Base-by-base conservation (phyloP, 2,113 vertebrate species). In the Numenius arquata region DNA sequence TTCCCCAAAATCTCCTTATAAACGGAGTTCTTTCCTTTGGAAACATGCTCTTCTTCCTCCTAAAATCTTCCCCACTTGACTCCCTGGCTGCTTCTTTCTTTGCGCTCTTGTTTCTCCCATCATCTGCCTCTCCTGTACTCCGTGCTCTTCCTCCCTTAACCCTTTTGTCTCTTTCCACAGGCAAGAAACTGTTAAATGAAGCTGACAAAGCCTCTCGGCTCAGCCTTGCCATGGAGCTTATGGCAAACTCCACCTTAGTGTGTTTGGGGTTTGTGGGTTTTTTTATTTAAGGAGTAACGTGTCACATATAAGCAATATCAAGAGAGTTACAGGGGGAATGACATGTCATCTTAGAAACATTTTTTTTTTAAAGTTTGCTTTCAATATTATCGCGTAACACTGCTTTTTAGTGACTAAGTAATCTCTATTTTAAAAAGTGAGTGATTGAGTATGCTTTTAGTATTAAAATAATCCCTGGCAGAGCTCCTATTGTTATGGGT, bases 391-490 rank as follows among this genome's bases (percentile, higher is more conserved):
- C 9, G 0, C 3, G 0, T 68, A 73, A 85, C 48, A 11, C 67
- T 66, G 83, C 16, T 83, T 95, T 94, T 66, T 50, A 65, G 56
- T 27, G 41, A 58, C 43, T 48, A 66, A 74, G 38, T 91, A 94
- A 86, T 94, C 62, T 95, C 61, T 88, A 2, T 88, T 87, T 90
- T 88, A 86, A 94, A 95, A 87, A 85, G 68, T 90, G 76, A 85
- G 58, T 8, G 6, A 52, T 19, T 32, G 43, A 87, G 71, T 93
- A 92, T 93, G 95, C 74, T 96, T 96, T 95, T 91, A 82, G 88
- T 84, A 89, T 96, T 96, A 94, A 96, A 97, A 87, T 88, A 92
- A 97, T 96, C 86, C 81, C 59, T 95, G 68, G 81, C 84, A 93
- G 72, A 94, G 47, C 88, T 95, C 86, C 93, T 91, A 82, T 93